Evolutionary conservation across 2,113 vertebrate species (phyloP).

Genomic region (Petrocephalus zakoni): DNA sequence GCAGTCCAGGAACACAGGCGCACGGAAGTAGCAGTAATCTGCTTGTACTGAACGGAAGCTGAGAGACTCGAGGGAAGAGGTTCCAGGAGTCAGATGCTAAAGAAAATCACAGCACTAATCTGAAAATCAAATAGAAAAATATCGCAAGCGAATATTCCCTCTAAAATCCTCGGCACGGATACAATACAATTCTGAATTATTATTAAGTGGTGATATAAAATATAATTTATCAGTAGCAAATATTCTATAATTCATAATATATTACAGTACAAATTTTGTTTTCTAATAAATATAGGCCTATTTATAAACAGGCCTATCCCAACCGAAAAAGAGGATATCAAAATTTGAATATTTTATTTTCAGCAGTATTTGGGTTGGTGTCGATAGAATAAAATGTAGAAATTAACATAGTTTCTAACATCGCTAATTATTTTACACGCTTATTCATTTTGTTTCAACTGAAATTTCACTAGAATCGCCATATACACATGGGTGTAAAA

Average conservation of each 20-base stretch:
- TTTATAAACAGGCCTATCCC: background rate
- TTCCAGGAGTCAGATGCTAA: background rate
- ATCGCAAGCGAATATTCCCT: background rate
- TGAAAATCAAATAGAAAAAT: background rate
- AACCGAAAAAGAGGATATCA: background rate
- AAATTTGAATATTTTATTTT: background rate
- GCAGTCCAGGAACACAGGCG: slow-evolving; percentile 53
- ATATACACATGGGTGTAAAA: background rate
- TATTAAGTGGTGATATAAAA: background rate
- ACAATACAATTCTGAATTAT: background rate
- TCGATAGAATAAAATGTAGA: background rate
- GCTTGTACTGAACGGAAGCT: background rate
- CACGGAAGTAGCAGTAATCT: background rate
- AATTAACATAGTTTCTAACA: background rate
- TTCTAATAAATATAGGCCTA: background rate
- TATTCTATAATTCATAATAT: background rate
- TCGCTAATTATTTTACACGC: background rate
- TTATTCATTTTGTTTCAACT: background rate
- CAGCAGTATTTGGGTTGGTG: background rate
- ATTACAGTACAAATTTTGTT: background rate
- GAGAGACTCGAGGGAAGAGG: background rate
- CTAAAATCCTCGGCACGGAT: background rate
- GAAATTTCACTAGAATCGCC: background rate
- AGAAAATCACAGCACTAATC: background rate
- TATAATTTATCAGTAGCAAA: background rate